Evolutionary conservation across 2,113 vertebrate genomes (phyloP).

Genomic region (Cyphomyrus discorhynchus): DNA sequence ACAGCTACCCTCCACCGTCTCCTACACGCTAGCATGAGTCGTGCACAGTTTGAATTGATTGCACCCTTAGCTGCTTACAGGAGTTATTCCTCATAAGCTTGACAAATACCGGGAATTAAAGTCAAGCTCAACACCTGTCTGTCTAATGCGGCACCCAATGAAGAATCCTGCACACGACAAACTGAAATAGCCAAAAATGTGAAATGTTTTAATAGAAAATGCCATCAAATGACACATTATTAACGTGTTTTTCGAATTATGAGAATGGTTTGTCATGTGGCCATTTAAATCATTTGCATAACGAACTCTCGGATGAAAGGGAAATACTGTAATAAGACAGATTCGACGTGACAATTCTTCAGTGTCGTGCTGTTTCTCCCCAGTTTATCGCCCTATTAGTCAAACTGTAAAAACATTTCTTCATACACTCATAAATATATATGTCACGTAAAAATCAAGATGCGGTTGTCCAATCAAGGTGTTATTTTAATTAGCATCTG

Average conservation of each 20-base stretch:
- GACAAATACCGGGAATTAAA: neutral
- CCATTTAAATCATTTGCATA: neutral
- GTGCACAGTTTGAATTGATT: neutral
- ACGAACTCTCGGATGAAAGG: neutral
- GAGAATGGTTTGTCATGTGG: neutral
- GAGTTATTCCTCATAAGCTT: neutral
- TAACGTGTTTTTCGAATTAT: neutral
- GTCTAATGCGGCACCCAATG: neutral
- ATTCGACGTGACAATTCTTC: neutral
- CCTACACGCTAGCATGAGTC: neutral
- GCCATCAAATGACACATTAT: neutral
- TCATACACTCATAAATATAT: neutral
- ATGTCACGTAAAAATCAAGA: neutral
- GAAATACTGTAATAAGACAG: neutral
- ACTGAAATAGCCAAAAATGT: neutral
- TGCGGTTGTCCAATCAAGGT: neutral
- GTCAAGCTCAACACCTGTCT: neutral
- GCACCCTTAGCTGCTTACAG: neutral
- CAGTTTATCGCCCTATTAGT: neutral
- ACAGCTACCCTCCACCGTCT: neutral
- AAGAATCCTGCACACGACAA: neutral
- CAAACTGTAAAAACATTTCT: neutral
- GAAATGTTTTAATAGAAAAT: neutral
- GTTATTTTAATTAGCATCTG: neutral
- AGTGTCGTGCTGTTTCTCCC: neutral